Percentiles rank a stretch among this genome's conserved stretches.
Evolutionary conservation across 2,113 vertebrate species (phyloP).

Genomic region (Solea solea): DNA sequence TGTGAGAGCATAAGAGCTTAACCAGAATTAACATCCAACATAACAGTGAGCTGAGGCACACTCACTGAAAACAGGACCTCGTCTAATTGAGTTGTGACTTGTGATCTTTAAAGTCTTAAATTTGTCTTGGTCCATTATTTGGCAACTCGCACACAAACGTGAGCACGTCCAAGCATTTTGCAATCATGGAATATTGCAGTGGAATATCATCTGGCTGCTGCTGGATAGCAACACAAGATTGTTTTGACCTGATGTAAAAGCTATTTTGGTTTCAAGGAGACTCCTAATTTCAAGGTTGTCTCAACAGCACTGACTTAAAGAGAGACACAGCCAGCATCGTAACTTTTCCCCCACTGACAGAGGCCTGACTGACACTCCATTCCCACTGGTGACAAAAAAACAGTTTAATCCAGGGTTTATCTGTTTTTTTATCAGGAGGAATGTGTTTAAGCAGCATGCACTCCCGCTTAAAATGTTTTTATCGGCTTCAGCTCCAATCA

Average conservation of each 20-base stretch:
- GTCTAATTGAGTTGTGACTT: constrained; percentile 11
- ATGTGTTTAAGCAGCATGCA: too few relatives aligned
- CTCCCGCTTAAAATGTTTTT: too few relatives aligned
- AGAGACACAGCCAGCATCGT: constrained; percentile 24
- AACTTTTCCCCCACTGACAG: neutral
- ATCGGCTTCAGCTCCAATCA: too few relatives aligned
- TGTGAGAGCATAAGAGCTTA: constrained; percentile 20
- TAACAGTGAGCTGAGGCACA: constrained; percentile 14
- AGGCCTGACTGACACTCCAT: neutral
- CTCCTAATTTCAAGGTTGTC: constrained; percentile 50
- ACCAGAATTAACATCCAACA: constrained; percentile 17
- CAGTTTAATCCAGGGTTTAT: too few relatives aligned
- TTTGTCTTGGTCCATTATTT: constrained; percentile 5
- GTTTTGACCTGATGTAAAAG: constrained; percentile 52
- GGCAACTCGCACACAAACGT: constrained; percentile 13
- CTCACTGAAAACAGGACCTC: neutral
- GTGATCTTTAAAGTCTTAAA: constrained; percentile 6
- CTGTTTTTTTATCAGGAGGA: too few relatives aligned
- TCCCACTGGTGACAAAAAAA: too few relatives aligned
- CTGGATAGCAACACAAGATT: constrained; percentile 39
- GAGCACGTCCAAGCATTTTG: constrained; percentile 43
- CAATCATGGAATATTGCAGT: constrained; percentile 31
- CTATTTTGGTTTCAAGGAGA: constrained; percentile 45
- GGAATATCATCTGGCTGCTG: constrained; percentile 52
- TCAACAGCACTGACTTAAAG: constrained; percentile 17